These are phyloP conservation scores for Tetragonula carbonaria DNA, from an alignment of 2,888 invertebrate genomes.

Conservation along the genomic window DNA sequence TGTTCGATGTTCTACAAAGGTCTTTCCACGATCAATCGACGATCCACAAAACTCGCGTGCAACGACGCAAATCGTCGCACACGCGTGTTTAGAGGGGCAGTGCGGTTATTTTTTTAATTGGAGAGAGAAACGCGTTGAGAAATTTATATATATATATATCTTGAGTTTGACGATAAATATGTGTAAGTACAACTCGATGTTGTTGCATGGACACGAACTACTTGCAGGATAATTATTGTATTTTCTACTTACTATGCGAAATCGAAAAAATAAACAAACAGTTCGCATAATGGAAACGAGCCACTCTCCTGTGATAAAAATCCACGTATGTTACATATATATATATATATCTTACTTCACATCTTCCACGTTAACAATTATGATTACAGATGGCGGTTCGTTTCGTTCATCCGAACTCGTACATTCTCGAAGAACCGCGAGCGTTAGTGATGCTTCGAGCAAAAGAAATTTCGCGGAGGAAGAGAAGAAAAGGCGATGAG, in stretches of 20 bases:
- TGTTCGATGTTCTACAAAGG: conserved; percentile 15
- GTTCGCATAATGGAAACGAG: conserved; percentile 44
- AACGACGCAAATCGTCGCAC: neutral
- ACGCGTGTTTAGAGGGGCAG: neutral
- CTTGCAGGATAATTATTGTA: conserved; percentile 45
- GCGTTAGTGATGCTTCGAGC: neutral
- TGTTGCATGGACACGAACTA: conserved; percentile 36
- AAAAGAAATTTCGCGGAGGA: neutral
- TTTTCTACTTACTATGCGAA: conserved; percentile 52
- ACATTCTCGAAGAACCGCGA: neutral
- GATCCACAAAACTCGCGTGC: conserved; percentile 10
- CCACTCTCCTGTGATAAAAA: neutral
- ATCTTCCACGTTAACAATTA: neutral
- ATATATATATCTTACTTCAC: neutral
- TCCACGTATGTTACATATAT: neutral
- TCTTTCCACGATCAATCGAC: conserved; percentile 11
- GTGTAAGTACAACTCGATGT: conserved; percentile 36
- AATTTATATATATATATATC: neutral
- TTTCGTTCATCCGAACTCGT: neutral
- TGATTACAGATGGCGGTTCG: neutral
- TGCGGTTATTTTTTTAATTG: conserved; percentile 42
- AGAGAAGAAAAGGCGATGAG: conserved; percentile 52
- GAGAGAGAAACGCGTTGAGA: neutral
- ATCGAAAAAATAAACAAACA: conserved; percentile 49
- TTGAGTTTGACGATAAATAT: conserved; percentile 26